Evolutionary conservation across 2,888 invertebrate species (phyloP).

Genomic region (Sthenelais limicola): DNA sequence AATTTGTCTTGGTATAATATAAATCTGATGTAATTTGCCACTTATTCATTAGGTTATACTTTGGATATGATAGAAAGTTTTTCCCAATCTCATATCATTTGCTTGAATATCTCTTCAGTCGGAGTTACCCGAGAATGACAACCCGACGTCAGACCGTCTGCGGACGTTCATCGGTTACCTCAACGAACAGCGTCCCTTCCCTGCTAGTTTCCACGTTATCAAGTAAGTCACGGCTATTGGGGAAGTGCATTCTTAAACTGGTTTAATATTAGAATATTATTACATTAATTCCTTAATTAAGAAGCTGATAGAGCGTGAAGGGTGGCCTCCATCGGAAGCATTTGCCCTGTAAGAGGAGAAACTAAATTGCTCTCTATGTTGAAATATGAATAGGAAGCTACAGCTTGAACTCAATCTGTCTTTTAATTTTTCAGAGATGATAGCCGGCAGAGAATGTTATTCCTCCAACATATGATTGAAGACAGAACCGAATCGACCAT

Average conservation of each 20-base stretch:
- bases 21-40: too few relatives aligned
- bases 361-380: too few relatives aligned
- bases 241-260: too few relatives aligned
- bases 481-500: constrained; percentile 94
- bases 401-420: constrained; percentile 42
- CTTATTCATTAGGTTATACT: too few relatives aligned
- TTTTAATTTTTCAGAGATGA: constrained; percentile 83
- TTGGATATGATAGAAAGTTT: too few relatives aligned
- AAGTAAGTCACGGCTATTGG: constrained; percentile 76
- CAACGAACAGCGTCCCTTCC: constrained; percentile 88
- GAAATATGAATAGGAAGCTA: too few relatives aligned
- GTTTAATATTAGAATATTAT: too few relatives aligned
- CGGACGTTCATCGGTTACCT: constrained; percentile 86
- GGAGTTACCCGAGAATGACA: constrained; percentile 80
- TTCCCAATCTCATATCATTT: not conserved
- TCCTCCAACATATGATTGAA: constrained; percentile 92
- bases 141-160: constrained; percentile 82
- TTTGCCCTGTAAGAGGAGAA: too few relatives aligned
- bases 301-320: too few relatives aligned
- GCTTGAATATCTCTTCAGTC: constrained; percentile 42
- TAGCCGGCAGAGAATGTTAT: constrained; percentile 84
- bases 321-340: too few relatives aligned
- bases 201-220: constrained; percentile 84
- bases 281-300: too few relatives aligned
- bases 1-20: too few relatives aligned